phyloP scores from a whole-genome alignment of 2,113 vertebrate species.

The Mustela nigripes region DNA sequence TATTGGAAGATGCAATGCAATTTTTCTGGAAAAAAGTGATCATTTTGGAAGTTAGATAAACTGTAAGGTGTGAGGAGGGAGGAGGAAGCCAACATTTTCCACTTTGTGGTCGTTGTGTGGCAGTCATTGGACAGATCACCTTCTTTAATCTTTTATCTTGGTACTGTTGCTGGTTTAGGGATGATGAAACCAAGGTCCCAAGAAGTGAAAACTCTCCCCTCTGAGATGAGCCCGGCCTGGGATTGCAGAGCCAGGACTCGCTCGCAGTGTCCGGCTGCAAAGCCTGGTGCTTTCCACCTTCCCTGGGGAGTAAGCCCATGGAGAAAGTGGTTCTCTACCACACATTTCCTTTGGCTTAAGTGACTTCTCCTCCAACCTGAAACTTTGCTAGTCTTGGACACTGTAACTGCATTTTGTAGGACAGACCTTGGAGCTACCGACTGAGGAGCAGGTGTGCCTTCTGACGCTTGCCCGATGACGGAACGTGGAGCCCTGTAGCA shows the following conservation, averaged over 20 bases:
- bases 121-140: background rate
- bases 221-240: background rate
- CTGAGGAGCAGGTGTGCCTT: background rate
- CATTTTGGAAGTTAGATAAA: background rate
- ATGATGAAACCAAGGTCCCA: background rate
- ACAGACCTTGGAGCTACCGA: background rate
- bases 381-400: background rate
- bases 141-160: conserved; percentile 2
- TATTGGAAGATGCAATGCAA: background rate
- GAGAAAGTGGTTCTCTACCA: background rate
- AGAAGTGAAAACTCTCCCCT: background rate
- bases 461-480: background rate
- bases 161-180: background rate
- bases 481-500: background rate
- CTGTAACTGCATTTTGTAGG: background rate
- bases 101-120: background rate
- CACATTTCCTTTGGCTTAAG: background rate
- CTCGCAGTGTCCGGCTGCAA: background rate
- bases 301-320: background rate
- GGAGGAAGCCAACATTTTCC: background rate
- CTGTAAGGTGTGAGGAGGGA: background rate
- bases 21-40: background rate
- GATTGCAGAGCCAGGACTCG: background rate
- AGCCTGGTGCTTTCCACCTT: background rate
- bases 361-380: background rate